A percentile compares a stretch with the other conserved stretches of the same genome.
phyloP scores from a whole-genome alignment of 2,888 invertebrate genomes.

The Thereva unica region DNA sequence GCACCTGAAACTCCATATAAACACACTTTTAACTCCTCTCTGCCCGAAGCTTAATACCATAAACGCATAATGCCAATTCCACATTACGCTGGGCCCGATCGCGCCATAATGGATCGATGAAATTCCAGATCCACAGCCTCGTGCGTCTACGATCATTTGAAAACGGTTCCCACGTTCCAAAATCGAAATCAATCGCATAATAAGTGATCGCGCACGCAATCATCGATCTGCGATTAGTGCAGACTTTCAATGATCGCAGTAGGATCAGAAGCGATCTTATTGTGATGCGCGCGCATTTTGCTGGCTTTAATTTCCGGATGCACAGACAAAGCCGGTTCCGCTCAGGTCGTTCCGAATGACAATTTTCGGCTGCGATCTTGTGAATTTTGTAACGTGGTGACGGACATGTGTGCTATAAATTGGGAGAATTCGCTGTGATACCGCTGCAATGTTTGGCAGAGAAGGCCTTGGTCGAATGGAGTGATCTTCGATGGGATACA shows the following conservation, averaged over 20 bases:
- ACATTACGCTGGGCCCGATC: too few relatives aligned
- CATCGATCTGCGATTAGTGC: conserved; percentile 39
- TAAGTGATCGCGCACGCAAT: conserved; percentile 24
- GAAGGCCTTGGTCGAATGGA: conserved; percentile 21
- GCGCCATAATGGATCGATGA: too few relatives aligned
- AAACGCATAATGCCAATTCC: too few relatives aligned
- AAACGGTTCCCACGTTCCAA: neutral
- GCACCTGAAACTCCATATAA: too few relatives aligned
- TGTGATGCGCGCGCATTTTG: conserved; percentile 23
- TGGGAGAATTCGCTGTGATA: neutral
- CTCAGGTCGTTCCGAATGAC: conserved; percentile 45
- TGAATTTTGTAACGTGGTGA: neutral
- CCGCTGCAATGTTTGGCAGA: neutral
- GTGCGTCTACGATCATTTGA: neutral
- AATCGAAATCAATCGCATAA: neutral
- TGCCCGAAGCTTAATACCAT: too few relatives aligned
- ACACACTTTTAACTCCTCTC: too few relatives aligned
- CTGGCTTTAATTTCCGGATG: conserved; percentile 45
- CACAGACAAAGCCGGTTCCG: conserved; percentile 49
- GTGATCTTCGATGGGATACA: conserved; percentile 44
- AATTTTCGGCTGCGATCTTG: conserved; percentile 6
- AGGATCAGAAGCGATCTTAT: conserved; percentile 2
- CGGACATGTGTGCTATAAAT: neutral
- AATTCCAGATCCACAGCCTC: neutral
- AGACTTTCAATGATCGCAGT: neutral